These are phyloP conservation scores for Paradoxurus hermaphroditus DNA, from an alignment of 2,113 vertebrate species.

Conservation along the genomic window DNA sequence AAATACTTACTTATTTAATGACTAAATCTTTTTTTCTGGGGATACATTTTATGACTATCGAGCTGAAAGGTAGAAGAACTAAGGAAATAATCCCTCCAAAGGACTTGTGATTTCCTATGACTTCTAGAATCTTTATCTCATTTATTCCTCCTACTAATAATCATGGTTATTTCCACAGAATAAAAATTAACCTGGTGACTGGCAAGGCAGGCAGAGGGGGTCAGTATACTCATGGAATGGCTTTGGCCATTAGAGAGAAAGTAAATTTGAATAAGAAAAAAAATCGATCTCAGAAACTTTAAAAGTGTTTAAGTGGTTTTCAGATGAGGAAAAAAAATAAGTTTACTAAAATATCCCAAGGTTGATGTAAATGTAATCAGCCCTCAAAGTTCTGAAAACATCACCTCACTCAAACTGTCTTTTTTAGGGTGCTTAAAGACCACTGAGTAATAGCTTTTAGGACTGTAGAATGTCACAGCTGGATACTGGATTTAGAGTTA, in stretches of 20 bases:
- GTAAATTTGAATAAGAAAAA: neutral
- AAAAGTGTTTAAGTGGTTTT: slow-evolving; percentile 22
- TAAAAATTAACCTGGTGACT: neutral
- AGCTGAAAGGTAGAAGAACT: neutral
- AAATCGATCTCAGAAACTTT: slow-evolving; percentile 29
- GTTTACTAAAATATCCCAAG: slow-evolving; percentile 20
- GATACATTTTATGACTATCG: neutral
- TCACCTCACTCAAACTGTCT: neutral
- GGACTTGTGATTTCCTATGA: neutral
- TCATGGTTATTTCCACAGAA: neutral
- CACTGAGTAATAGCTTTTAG: neutral
- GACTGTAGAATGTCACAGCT: neutral
- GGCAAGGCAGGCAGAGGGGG: neutral
- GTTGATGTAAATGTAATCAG: slow-evolving; percentile 11
- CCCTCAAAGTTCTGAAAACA: neutral
- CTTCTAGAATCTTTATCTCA: neutral
- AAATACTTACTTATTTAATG: neutral
- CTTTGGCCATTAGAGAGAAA: neutral
- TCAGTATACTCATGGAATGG: neutral
- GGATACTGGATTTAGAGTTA: neutral
- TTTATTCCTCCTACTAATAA: neutral
- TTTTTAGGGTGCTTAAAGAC: neutral
- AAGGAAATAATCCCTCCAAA: neutral
- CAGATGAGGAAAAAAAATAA: neutral
- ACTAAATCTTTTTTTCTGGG: neutral